Conservation (phyloP, 1,140 invertebrate species). For the Musca domestica region DNA sequence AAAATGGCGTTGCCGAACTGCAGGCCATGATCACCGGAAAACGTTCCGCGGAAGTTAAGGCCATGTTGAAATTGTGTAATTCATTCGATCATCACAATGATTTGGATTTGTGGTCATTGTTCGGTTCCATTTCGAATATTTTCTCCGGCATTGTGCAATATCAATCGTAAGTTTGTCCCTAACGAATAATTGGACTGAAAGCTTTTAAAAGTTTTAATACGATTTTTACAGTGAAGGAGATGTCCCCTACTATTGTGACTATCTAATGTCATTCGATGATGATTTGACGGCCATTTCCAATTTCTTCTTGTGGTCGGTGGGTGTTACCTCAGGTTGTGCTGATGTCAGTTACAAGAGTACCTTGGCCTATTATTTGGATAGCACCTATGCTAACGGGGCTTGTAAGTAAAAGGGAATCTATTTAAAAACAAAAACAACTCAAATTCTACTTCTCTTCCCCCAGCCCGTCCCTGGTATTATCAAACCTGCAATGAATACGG, state of each 20-base stretch:
- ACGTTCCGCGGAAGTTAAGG: slow-evolving; percentile 40
- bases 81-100: slow-evolving; percentile 45
- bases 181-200: too few species aligned
- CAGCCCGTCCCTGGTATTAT: slow-evolving; percentile 71
- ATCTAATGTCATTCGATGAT: slow-evolving; percentile 34
- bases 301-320: slow-evolving; percentile 35
- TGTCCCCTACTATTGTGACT: slow-evolving; percentile 37
- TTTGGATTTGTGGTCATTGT: slow-evolving; percentile 46
- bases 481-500: slow-evolving; percentile 85
- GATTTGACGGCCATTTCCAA: slow-evolving; percentile 43
- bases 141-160: slow-evolving; percentile 44
- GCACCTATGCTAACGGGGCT: slow-evolving; percentile 29
- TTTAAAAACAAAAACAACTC: too few species aligned
- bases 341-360: slow-evolving; percentile 36
- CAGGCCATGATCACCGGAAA: slow-evolving; percentile 46
- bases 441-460: too few species aligned
- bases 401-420: slow-evolving; percentile 40
- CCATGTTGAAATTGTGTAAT: slow-evolving; percentile 50
- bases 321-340: slow-evolving; percentile 29
- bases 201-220: not conserved
- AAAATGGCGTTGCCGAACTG: slow-evolving; percentile 58
- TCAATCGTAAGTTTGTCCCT: slow-evolving; percentile 35
- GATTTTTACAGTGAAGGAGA: slow-evolving; percentile 30
- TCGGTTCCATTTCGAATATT: slow-evolving; percentile 43
- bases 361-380: slow-evolving; percentile 35